These are phyloP conservation scores for Eufriesea mexicana DNA, from an alignment of 1,140 invertebrate genomes.

Conservation along the genomic window DNA sequence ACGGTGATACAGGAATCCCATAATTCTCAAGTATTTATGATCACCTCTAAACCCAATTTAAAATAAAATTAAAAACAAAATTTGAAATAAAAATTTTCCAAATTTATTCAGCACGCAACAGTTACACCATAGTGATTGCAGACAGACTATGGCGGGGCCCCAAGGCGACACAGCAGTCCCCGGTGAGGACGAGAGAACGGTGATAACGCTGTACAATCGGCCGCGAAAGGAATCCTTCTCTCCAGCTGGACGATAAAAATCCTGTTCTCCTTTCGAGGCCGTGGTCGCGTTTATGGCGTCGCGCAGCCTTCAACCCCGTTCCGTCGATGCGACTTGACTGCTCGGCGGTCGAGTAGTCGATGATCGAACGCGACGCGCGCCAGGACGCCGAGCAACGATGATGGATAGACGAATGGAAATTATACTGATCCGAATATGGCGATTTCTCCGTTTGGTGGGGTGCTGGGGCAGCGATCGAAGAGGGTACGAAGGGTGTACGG, in stretches of 20 bases:
- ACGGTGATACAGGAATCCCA: too few species aligned
- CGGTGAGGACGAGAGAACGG: neutral
- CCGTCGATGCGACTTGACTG: conserved; percentile 17
- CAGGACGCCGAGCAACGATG: conserved; percentile 4
- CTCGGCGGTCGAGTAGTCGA: conserved; percentile 7
- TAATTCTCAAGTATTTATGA: too few species aligned
- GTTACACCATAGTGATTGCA: too few species aligned
- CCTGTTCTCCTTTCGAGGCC: conserved; percentile 39
- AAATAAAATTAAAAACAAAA: too few species aligned
- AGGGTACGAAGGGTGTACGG: neutral
- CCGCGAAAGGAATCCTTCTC: conserved; percentile 1
- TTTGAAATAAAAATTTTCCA: too few species aligned
- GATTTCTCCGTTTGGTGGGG: neutral
- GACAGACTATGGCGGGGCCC: too few species aligned
- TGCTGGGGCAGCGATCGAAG: neutral
- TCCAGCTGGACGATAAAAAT: neutral
- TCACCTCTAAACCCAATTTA: too few species aligned
- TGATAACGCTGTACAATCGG: conserved; percentile 23
- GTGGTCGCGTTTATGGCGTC: conserved; percentile 19
- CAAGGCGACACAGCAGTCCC: too few species aligned
- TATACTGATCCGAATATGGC: neutral
- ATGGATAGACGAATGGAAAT: conserved; percentile 33
- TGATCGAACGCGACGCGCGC: conserved; percentile 28
- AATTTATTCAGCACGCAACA: too few species aligned
- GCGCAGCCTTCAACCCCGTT: conserved; percentile 15